These are phyloP conservation scores for Zele albiditarsus DNA, from an alignment of 2,888 invertebrate species.

Conservation along the genomic window DNA sequence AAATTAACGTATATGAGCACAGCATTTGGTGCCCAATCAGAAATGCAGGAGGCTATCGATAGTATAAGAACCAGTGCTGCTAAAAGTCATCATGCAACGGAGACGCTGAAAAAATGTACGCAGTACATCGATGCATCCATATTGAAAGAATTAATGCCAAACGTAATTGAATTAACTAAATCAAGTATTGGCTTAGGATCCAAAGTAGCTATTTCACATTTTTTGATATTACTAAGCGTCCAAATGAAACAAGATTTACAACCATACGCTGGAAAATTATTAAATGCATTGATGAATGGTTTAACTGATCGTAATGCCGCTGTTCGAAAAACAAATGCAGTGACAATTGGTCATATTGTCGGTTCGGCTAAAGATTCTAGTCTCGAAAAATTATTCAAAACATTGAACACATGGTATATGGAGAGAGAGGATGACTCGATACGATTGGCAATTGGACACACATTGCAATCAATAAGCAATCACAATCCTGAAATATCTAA, in stretches of 20 bases:
- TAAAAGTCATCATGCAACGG: conserved; percentile 89
- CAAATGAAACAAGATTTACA: conserved; percentile 75
- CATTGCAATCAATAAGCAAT: conserved; percentile 86
- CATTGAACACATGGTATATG: conserved; percentile 79
- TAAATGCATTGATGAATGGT: conserved; percentile 82
- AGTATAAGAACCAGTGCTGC: conserved; percentile 86
- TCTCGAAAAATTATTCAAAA: conserved; percentile 79
- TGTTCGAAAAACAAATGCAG: conserved; percentile 88
- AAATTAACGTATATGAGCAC: conserved; percentile 87
- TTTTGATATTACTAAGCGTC: conserved; percentile 79
- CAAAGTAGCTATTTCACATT: conserved; percentile 87
- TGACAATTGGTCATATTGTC: conserved; percentile 88
- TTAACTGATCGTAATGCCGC: conserved; percentile 88
- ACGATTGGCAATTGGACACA: conserved; percentile 82
- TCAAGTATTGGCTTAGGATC: conserved; percentile 88
- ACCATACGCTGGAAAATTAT: conserved; percentile 78
- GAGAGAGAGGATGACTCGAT: conserved; percentile 84
- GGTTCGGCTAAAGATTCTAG: conserved; percentile 86
- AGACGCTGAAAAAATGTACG: conserved; percentile 86
- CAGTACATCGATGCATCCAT: conserved; percentile 84
- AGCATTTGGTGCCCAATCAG: conserved; percentile 79
- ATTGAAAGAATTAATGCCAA: conserved; percentile 86
- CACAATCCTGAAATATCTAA: conserved; percentile 89
- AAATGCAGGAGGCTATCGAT: conserved; percentile 85
- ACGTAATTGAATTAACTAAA: conserved; percentile 86